Evolutionary conservation across 2,888 invertebrate species (phyloP), one percentile per base, ranked within the genome.

Genomic region (Eumacrocentrus americanus): DNA sequence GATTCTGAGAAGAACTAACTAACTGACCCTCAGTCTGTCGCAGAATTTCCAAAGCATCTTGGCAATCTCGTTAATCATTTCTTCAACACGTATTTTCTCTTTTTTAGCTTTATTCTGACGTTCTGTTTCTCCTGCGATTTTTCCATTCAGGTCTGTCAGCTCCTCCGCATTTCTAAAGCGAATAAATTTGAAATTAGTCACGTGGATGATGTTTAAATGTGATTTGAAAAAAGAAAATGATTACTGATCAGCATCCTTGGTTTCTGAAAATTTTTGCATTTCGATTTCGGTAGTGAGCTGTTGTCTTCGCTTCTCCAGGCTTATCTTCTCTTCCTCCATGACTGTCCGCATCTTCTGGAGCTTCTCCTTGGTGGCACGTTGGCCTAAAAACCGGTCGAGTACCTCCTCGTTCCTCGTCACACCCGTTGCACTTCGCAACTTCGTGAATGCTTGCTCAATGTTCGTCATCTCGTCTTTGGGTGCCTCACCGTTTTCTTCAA

Each of bases 171-270:
- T 90, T 62, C 92, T 92, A 22, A n/a, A 34, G n/a, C 5, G 71
- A 47, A 62, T 81, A 77, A 40, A n/a, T n/a, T n/a, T 62, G 54
- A 54, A 42, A 51, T 16, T 12, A 35, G n/a, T 11, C 1, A 18
- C 3, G 12, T 25, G n/a, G n/a, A n/a, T n/a, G n/a, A n/a, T n/a
- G n/a, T n/a, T n/a, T n/a, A 51, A 23, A n/a, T 12, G 20, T 38
- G 4, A 9, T 47, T 44, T 38, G 35, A 42, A 62, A 52, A 23
- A 37, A 12, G n/a, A 22, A 59, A 54, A 51, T 57, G 50, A 81
- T 86, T 81, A 92, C 92, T 89, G 88, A 82, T 92, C 91, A 62
- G 88, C 88, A 71, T 91, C 91, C 77, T 90, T 90, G 9, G 89
- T 89, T 67, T 92, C 91, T 0, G 90, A 88, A 76, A 90, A 93